Conservation (phyloP, 2,113 vertebrate species). For the Agapornis roseicollis region DNA sequence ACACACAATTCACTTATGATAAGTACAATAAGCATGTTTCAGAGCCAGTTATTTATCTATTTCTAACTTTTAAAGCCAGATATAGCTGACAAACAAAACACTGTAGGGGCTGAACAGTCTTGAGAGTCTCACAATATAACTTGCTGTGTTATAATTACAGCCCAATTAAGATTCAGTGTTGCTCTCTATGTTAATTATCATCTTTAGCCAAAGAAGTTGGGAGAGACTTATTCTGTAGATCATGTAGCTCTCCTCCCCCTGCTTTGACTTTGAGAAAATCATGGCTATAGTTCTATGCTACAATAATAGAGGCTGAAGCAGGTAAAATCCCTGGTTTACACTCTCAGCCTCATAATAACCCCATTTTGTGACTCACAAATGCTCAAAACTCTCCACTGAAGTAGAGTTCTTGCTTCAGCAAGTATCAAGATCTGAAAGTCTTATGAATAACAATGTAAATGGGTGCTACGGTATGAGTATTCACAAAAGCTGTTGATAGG, state of each 20-base stretch:
- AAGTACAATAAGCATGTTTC: not conserved
- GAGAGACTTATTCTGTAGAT: not conserved
- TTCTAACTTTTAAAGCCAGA: not conserved
- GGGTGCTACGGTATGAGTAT: not conserved
- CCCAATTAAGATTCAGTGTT: slow-evolving; percentile 56
- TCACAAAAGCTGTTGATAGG: not conserved
- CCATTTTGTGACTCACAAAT: not conserved
- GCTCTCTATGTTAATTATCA: slow-evolving; percentile 53
- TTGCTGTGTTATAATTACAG: slow-evolving; percentile 31
- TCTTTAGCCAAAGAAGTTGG: slow-evolving; percentile 16
- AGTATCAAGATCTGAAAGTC: not conserved
- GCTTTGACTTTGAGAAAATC: not conserved
- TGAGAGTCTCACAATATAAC: slow-evolving; percentile 37
- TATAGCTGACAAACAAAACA: not conserved
- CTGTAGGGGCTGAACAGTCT: slow-evolving; percentile 17
- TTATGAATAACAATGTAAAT: not conserved
- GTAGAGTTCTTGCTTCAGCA: not conserved
- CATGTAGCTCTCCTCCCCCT: not conserved
- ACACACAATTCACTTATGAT: not conserved
- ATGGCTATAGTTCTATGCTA: not conserved
- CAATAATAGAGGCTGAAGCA: accelerated
- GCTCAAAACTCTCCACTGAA: not conserved
- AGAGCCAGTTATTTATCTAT: slow-evolving; percentile 24
- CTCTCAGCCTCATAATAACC: not conserved
- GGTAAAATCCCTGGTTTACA: not conserved